Evolutionary conservation across 2,113 vertebrate genomes (phyloP).

Genomic region (Hepsetus odoe): DNA sequence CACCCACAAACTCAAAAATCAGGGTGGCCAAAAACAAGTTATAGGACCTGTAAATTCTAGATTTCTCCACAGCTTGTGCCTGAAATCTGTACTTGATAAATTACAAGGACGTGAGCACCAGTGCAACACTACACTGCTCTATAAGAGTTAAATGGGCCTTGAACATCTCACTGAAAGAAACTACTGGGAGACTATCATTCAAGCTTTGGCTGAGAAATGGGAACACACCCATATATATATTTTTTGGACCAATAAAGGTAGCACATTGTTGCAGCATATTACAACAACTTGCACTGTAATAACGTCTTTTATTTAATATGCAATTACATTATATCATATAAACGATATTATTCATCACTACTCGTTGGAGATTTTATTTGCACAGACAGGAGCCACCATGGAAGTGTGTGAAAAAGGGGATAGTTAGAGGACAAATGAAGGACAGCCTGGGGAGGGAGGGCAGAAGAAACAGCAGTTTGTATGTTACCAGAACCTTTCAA

Average conservation of each 20-base stretch:
- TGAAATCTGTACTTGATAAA: conserved; percentile 33
- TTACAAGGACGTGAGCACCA: conserved; percentile 5
- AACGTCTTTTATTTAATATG: too few species aligned
- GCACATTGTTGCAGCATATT: too few species aligned
- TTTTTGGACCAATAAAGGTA: too few species aligned
- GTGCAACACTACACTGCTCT: neutral
- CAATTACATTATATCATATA: too few species aligned
- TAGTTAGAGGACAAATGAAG: conserved; percentile 7
- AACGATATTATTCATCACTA: conserved; percentile 10
- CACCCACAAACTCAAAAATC: neutral
- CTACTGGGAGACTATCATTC: neutral
- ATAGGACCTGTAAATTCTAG: conserved; percentile 20
- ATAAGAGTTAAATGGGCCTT: conserved; percentile 20
- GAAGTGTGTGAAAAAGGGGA: neutral
- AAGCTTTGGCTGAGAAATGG: too few species aligned
- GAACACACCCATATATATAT: too few species aligned
- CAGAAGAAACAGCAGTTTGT: neutral
- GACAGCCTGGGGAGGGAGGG: conserved; percentile 16
- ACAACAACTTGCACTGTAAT: too few species aligned
- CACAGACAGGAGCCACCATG: neutral
- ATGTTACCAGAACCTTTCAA: conserved; percentile 32
- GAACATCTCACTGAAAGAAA: neutral
- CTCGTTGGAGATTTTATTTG: conserved; percentile 16
- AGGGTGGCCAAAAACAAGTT: neutral
- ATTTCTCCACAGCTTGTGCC: conserved; percentile 10